Conservation (phyloP, 1,140 invertebrate species). For the Drosophila funebris region DNA sequence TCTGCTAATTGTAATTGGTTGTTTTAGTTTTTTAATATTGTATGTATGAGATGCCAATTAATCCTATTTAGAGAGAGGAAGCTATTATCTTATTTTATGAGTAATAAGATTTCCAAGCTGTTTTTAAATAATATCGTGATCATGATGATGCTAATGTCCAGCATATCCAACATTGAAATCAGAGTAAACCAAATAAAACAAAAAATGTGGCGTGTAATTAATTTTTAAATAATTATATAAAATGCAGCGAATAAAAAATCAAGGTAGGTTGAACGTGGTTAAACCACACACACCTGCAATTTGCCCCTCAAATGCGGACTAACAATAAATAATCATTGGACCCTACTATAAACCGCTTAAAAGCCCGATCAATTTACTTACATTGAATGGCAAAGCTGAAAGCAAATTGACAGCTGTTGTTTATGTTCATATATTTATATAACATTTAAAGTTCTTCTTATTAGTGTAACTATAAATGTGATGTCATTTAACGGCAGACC, state of each 20-base stretch:
- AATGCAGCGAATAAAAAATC: conserved; percentile 42
- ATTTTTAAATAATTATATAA: conserved; percentile 71
- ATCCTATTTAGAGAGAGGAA: too few species aligned
- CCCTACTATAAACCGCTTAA: conserved; percentile 10
- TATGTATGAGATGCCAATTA: too few species aligned
- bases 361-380: background rate
- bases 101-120: too few species aligned
- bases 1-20: background rate
- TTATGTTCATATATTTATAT: background rate
- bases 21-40: background rate
- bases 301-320: conserved; percentile 9
- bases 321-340: conserved; percentile 18
- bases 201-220: conserved; percentile 71
- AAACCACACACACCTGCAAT: conserved; percentile 4
- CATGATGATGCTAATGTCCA: background rate
- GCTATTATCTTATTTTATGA: too few species aligned
- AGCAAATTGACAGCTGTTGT: background rate
- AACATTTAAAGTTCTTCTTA: too few species aligned
- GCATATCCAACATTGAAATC: conserved; percentile 13
- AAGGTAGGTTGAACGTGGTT: conserved; percentile 15
- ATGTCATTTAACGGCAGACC: too few species aligned
- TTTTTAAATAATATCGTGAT: too few species aligned
- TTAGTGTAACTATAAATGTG: too few species aligned
- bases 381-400: background rate
- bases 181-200: conserved; percentile 3